A percentile compares a stretch with the other conserved stretches of the same genome.
Evolutionary conservation across 2,113 vertebrate genomes (phyloP).

Genomic region (Sturnus vulgaris): DNA sequence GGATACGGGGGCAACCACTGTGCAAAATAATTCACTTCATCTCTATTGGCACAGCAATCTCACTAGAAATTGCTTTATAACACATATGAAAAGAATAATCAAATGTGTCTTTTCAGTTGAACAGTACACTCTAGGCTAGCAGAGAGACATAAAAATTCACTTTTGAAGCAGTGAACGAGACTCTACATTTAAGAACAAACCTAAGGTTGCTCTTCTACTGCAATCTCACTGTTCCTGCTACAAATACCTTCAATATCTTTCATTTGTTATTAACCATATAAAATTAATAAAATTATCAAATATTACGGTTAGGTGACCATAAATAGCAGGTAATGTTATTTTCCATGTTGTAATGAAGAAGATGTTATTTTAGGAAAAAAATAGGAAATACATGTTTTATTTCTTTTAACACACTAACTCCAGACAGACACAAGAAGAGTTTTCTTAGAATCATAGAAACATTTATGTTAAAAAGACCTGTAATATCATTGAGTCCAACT

Average conservation of each 20-base stretch:
- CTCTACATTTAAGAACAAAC: not conserved
- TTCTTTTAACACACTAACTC: not conserved
- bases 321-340: not conserved
- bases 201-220: not conserved
- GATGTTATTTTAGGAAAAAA: not conserved
- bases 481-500: not conserved
- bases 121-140: not conserved
- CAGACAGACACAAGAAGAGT: not conserved
- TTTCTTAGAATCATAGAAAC: not conserved
- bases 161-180: not conserved
- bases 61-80: not conserved
- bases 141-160: not conserved
- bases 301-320: not conserved
- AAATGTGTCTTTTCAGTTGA: not conserved
- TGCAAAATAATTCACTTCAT: not conserved
- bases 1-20: not conserved
- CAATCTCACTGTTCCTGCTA: not conserved
- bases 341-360: not conserved
- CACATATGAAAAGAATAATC: not conserved
- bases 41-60: not conserved
- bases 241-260: not conserved
- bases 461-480: not conserved
- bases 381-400: not conserved
- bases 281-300: not conserved
- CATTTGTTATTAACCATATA: not conserved